A percentile compares a stretch with the other conserved stretches of the same genome.
Conservation (phyloP, 92 coral and sea anemone species). For the Phenganax marumi region DNA sequence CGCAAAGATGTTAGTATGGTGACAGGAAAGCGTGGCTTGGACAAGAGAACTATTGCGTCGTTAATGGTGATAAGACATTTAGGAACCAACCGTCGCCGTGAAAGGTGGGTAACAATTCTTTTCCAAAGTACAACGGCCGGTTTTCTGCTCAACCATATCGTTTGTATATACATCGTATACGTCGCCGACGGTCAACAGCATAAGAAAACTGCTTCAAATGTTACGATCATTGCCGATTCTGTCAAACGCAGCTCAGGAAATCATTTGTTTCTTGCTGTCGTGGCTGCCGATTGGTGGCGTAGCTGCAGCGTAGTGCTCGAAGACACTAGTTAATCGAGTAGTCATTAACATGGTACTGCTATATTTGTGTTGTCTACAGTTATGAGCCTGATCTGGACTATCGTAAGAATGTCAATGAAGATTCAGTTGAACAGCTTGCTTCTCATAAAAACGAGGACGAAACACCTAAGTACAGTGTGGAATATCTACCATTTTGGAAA, state of each 20-base stretch:
- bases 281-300: too few species aligned
- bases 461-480: conserved; percentile 23
- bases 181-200: too few species aligned
- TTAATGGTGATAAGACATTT: conserved; percentile 82
- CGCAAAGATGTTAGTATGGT: conserved; percentile 73
- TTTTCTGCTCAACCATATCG: neutral
- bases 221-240: too few species aligned
- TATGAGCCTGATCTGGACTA: neutral
- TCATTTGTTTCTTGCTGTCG: too few species aligned
- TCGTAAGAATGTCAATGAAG: neutral
- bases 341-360: too few species aligned
- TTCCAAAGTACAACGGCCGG: neutral
- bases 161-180: too few species aligned
- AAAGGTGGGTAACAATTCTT: conserved; percentile 45
- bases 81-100: conserved; percentile 73
- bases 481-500: conserved; percentile 41
- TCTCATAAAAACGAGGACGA: neutral
- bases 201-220: too few species aligned
- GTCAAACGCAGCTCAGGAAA: neutral
- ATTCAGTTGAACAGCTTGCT: neutral
- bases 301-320: too few species aligned
- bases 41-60: conserved; percentile 87
- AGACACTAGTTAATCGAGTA: too few species aligned
- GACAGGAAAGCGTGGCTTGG: conserved; percentile 79
- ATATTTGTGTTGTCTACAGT: neutral